phyloP scores from a whole-genome alignment of 2,797 vertebrate species.

The Dipus sagitta region DNA sequence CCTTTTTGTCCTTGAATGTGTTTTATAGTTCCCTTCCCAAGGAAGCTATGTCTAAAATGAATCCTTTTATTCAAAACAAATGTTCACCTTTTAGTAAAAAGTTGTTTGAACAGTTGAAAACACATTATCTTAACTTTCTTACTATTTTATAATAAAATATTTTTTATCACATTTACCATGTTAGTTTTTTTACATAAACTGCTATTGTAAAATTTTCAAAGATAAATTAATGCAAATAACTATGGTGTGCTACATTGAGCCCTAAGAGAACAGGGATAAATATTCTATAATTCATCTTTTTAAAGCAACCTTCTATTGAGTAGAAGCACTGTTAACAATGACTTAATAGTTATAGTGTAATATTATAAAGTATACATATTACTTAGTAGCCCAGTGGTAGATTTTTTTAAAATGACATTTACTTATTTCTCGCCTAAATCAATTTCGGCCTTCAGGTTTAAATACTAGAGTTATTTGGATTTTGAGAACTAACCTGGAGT shows the following conservation, averaged over 20 bases:
- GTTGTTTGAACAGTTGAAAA: not conserved
- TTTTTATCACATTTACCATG: not conserved
- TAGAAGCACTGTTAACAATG: not conserved
- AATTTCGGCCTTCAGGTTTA: not conserved
- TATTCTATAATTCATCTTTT: no score
- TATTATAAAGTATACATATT: not conserved
- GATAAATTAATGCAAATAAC: not conserved
- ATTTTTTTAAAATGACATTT: not conserved
- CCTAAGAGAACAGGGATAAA: not conserved
- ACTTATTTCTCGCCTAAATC: not conserved
- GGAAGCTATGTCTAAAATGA: slow-evolving; percentile 49
- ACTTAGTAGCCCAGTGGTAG: not conserved
- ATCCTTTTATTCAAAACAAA: not conserved
- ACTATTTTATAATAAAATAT: not conserved
- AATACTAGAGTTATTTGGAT: not conserved
- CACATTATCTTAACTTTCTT: not conserved
- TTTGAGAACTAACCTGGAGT: not conserved
- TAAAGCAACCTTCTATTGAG: not conserved
- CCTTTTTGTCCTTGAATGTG: slow-evolving; percentile 48
- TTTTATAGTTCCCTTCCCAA: slow-evolving; percentile 48
- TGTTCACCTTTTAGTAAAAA: slow-evolving; percentile 53
- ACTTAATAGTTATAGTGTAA: not conserved
- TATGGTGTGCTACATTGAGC: not conserved
- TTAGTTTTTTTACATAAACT: not conserved
- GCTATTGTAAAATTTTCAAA: not conserved